Conservation (phyloP, 2,113 vertebrate species). For the Xenopus borealis region DNA sequence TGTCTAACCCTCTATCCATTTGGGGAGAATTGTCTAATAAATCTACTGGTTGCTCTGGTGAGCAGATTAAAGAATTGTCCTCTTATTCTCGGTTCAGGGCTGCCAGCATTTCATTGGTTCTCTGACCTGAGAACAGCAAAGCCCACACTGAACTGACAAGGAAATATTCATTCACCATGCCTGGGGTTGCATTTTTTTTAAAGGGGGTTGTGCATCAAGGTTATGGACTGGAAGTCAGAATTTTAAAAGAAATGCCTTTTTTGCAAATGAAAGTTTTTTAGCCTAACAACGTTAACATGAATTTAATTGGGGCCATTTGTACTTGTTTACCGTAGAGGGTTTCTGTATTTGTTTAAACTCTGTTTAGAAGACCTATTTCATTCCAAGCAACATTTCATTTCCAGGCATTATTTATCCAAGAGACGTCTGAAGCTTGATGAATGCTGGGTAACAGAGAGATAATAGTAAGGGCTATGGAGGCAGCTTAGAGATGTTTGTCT, state of each 20-base stretch:
- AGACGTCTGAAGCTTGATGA: no score
- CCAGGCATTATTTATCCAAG: no score
- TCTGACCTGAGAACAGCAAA: conserved; percentile 16
- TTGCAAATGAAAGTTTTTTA: background rate
- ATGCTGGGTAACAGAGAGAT: no score
- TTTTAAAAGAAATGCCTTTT: conserved; percentile 6
- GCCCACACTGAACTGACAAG: conserved; percentile 11
- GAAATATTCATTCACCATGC: conserved; percentile 13
- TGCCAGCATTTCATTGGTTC: conserved; percentile 13
- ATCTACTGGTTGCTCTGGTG: conserved; percentile 22
- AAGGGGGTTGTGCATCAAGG: conserved; percentile 13
- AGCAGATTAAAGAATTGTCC: conserved; percentile 24
- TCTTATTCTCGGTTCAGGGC: conserved; percentile 3
- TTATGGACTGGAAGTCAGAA: background rate
- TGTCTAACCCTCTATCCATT: conserved; percentile 32
- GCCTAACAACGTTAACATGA: background rate
- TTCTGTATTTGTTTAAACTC: no score
- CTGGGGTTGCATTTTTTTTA: conserved; percentile 2
- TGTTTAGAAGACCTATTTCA: no score
- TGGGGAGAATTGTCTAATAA: conserved; percentile 41
- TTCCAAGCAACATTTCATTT: no score
- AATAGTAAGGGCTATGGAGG: no score
- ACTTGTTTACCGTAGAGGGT: no score
- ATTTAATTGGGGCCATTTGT: background rate
- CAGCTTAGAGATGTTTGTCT: no score